A percentile compares a stretch with the other conserved stretches of the same genome.
These are phyloP conservation scores for Salvelinus fontinalis DNA, from an alignment of 2,113 vertebrate genomes.

Conservation along the genomic window DNA sequence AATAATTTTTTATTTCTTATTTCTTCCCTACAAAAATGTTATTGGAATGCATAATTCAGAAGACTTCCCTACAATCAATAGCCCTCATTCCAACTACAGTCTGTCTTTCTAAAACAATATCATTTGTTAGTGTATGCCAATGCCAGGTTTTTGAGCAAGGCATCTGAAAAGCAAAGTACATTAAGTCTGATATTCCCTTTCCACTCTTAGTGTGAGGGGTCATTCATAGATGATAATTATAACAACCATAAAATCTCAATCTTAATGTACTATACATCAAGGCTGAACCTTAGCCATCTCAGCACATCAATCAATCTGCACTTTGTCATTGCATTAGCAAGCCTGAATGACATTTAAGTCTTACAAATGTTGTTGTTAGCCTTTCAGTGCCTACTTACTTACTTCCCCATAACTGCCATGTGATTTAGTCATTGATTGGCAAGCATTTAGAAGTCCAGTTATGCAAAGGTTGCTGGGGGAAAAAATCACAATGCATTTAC, in stretches of 20 bases:
- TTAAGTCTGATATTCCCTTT: conserved; percentile 53
- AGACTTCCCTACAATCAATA: conserved; percentile 35
- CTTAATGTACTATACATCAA: conserved; percentile 77
- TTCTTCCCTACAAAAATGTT: conserved; percentile 35
- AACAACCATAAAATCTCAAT: conserved; percentile 70
- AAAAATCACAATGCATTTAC: conserved; percentile 8
- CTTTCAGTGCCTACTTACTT: conserved; percentile 73
- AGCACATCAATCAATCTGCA: conserved; percentile 68
- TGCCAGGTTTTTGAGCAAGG: conserved; percentile 43
- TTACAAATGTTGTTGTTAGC: conserved; percentile 64
- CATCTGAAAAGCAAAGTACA: conserved; percentile 63
- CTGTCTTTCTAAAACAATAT: conserved; percentile 64
- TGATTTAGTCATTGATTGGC: conserved; percentile 73
- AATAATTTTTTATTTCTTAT: not conserved
- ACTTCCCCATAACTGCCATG: conserved; percentile 62
- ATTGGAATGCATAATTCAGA: not conserved
- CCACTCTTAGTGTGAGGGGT: conserved; percentile 45
- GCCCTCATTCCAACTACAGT: conserved; percentile 40
- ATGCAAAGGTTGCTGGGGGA: conserved; percentile 46
- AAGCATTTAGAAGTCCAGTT: conserved; percentile 54
- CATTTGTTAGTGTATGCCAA: conserved; percentile 55
- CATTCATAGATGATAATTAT: conserved; percentile 68
- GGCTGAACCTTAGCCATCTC: conserved; percentile 72
- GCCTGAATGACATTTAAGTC: conserved; percentile 80
- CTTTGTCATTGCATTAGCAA: conserved; percentile 75